Percentiles rank a stretch among this genome's conserved stretches.
These are phyloP conservation scores for Argopecten irradians DNA, from an alignment of 1,140 invertebrate species.

Conservation along the genomic window DNA sequence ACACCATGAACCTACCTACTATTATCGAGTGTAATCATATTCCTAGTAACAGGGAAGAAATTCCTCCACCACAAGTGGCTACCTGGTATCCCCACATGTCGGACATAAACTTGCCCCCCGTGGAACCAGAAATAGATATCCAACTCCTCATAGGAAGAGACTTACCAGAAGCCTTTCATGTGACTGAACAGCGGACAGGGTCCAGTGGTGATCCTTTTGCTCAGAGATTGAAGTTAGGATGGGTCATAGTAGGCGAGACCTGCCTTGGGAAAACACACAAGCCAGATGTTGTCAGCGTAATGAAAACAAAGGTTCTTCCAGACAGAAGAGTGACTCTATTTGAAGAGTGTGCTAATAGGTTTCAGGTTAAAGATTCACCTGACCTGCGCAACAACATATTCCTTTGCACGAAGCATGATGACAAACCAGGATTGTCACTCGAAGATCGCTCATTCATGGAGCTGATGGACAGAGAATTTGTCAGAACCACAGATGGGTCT, in stretches of 20 bases:
- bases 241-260: conserved; percentile 24
- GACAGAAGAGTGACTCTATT: conserved; percentile 20
- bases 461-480: too few relatives aligned
- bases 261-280: neutral
- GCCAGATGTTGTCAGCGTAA: neutral
- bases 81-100: conserved; percentile 32
- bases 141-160: conserved; percentile 29
- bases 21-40: conserved; percentile 50
- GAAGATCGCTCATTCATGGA: too few relatives aligned
- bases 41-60: conserved; percentile 50
- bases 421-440: too few relatives aligned
- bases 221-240: conserved; percentile 16
- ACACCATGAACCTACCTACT: neutral
- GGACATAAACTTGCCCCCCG: conserved; percentile 28
- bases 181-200: conserved; percentile 25
- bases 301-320: neutral
- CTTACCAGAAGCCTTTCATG: conserved; percentile 12
- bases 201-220: neutral
- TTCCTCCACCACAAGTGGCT: conserved; percentile 48
- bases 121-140: neutral
- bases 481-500: too few relatives aligned
- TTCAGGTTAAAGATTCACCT: neutral
- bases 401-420: neutral
- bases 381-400: neutral
- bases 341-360: neutral